A percentile compares a stretch with the other conserved stretches of the same genome.
Conservation (phyloP, 2,113 vertebrate species). For the Gulo gulo region DNA sequence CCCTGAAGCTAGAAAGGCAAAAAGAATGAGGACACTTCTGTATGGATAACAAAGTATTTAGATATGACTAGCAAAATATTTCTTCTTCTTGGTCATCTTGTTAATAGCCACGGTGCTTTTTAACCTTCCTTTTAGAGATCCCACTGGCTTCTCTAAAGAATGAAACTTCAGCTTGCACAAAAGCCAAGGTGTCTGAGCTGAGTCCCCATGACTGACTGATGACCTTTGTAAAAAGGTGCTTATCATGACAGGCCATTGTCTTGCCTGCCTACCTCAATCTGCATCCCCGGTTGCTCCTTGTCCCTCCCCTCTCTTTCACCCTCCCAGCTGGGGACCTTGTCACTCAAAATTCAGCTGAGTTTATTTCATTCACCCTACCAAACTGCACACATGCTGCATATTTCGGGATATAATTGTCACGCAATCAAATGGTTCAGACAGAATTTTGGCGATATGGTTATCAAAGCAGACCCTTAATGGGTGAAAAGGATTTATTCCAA, state of each 20-base stretch:
- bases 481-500: not conserved
- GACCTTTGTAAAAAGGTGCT: constrained; percentile 68
- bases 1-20: not conserved
- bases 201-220: constrained; percentile 58
- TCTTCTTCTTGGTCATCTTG: constrained; percentile 5
- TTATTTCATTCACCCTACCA: not conserved
- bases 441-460: not conserved
- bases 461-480: not conserved
- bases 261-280: constrained; percentile 34
- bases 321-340: constrained; percentile 38
- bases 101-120: constrained; percentile 7
- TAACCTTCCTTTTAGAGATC: constrained; percentile 29
- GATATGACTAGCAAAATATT: not conserved
- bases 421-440: not conserved
- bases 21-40: not conserved
- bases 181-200: constrained; percentile 36
- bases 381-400: not conserved
- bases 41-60: not conserved
- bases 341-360: constrained; percentile 31
- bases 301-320: not conserved
- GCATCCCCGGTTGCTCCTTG: constrained; percentile 12
- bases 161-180: constrained; percentile 31
- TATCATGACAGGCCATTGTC: constrained; percentile 61
- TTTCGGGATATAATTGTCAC: not conserved
- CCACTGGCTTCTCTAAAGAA: not conserved